These are phyloP conservation scores for Nasonia giraulti DNA, from an alignment of 1,140 invertebrate species.

Conservation along the genomic window DNA sequence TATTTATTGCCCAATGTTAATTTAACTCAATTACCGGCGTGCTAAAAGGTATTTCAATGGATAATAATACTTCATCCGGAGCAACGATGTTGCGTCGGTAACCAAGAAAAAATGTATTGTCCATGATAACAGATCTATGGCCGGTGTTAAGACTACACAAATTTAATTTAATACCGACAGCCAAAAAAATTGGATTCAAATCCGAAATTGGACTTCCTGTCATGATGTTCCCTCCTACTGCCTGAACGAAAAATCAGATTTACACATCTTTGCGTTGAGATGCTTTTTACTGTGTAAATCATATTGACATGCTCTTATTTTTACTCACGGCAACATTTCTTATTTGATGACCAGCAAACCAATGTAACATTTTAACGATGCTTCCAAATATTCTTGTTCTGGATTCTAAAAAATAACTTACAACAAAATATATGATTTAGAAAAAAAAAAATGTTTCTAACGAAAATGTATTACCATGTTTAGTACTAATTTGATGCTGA, in stretches of 20 bases:
- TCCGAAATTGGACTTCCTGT: slow-evolving; percentile 97
- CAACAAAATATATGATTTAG: neutral
- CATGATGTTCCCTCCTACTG: slow-evolving; percentile 94
- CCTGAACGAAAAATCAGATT: slow-evolving; percentile 63
- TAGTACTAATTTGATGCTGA: slow-evolving; percentile 75
- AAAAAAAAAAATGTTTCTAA: neutral
- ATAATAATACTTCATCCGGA: slow-evolving; percentile 87
- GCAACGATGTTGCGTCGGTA: slow-evolving; percentile 88
- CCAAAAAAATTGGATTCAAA: slow-evolving; percentile 93
- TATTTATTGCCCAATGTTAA: neutral
- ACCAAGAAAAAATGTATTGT: slow-evolving; percentile 89
- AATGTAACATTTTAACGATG: slow-evolving; percentile 90
- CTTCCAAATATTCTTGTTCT: slow-evolving; percentile 84
- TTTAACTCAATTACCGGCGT: slow-evolving; percentile 63
- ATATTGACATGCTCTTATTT: neutral
- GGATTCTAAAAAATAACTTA: slow-evolving; percentile 70
- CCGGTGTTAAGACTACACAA: slow-evolving; percentile 73
- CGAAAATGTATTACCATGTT: slow-evolving; percentile 68
- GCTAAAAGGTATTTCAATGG: slow-evolving; percentile 83
- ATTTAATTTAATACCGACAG: slow-evolving; percentile 75
- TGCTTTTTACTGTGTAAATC: neutral
- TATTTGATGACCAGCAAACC: slow-evolving; percentile 96
- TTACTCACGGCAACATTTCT: slow-evolving; percentile 83
- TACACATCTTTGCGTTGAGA: neutral
- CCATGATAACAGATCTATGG: slow-evolving; percentile 81